Evolutionary conservation across 2,797 vertebrate genomes (phyloP).

Genomic region (Aldrovandia affinis): DNA sequence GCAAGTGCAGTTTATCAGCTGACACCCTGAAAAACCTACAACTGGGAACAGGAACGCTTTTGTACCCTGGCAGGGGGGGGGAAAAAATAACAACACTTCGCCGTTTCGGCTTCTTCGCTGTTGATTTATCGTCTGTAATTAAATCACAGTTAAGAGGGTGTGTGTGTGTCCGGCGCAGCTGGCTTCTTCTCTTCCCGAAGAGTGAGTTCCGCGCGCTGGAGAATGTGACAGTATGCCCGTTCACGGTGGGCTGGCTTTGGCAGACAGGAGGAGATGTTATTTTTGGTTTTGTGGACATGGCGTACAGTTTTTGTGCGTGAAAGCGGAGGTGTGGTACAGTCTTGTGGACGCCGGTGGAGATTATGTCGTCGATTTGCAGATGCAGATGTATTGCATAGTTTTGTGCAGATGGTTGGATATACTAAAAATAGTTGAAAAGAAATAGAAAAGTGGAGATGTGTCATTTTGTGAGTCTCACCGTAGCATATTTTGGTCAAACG

Average conservation of each 20-base stretch:
- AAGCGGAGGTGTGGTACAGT: background rate
- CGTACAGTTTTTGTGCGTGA: background rate
- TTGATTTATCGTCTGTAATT: background rate
- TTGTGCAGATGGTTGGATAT: background rate
- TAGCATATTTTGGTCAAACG: no score
- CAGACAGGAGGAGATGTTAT: background rate
- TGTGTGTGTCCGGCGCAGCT: background rate
- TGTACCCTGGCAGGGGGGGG: background rate
- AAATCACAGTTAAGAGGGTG: background rate
- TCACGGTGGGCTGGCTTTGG: background rate
- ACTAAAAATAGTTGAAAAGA: background rate
- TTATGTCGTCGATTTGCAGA: background rate
- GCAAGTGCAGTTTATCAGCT: background rate
- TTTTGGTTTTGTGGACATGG: no score
- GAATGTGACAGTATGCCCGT: background rate
- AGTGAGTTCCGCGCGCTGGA: background rate
- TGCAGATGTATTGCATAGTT: background rate
- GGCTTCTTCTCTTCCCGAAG: background rate
- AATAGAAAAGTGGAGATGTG: no score
- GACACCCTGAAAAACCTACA: background rate
- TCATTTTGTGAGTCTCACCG: background rate
- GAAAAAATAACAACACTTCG: background rate
- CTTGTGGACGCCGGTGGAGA: background rate
- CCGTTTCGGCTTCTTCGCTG: background rate
- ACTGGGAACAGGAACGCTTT: background rate